A percentile compares a stretch with the other conserved stretches of the same genome.
phyloP scores from a whole-genome alignment of 2,113 vertebrate species.

The Numida meleagris region DNA sequence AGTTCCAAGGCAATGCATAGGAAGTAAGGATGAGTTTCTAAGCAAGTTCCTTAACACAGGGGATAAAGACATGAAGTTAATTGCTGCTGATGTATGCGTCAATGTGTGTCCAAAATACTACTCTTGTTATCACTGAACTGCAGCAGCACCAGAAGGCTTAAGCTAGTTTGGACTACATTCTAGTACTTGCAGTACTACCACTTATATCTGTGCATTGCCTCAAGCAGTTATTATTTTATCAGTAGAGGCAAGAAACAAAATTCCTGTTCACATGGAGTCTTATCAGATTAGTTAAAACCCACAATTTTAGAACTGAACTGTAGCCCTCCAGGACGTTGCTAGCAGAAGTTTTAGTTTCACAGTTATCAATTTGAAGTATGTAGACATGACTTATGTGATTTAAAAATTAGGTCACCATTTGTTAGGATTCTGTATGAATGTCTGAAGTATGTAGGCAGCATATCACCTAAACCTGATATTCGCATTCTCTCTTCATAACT shows the following conservation, averaged over 20 bases:
- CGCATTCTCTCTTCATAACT: neutral
- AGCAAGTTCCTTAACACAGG: neutral
- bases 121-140: neutral
- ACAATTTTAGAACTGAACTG: neutral
- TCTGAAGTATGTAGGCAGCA: neutral
- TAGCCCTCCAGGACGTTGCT: neutral
- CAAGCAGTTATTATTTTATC: neutral
- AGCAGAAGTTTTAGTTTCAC: neutral
- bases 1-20: neutral
- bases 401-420: constrained; percentile 5
- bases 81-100: neutral
- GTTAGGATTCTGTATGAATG: neutral
- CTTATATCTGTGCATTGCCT: neutral
- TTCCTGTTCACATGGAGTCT: neutral
- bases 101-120: neutral
- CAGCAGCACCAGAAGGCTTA: neutral
- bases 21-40: neutral
- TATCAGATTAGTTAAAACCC: neutral
- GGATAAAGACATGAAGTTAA: neutral
- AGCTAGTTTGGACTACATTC: neutral
- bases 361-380: neutral
- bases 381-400: neutral
- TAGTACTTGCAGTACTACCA: neutral
- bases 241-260: neutral
- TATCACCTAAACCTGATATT: constrained; percentile 23